Percentiles rank a stretch among this genome's conserved stretches.
Conservation (phyloP, 2,797 vertebrate species). For the Myotis vivesi region DNA sequence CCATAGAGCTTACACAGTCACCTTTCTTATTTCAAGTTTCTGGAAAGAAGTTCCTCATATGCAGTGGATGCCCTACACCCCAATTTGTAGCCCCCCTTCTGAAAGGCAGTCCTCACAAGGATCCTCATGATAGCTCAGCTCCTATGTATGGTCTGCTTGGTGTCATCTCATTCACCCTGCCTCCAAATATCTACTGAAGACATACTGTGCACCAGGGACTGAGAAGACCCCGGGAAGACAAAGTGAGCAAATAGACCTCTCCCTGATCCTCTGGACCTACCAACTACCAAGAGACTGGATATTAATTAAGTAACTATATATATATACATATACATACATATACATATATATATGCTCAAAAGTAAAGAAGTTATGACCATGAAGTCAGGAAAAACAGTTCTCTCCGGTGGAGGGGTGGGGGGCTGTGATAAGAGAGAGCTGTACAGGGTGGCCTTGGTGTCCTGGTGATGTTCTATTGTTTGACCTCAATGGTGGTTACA, state of each 20-base stretch:
- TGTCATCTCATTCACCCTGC: background rate
- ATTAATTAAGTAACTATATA: background rate
- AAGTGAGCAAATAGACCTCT: background rate
- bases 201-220: background rate
- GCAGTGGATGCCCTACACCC: background rate
- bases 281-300: background rate
- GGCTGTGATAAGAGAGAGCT: background rate
- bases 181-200: background rate
- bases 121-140: background rate
- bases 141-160: background rate
- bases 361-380: background rate
- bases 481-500: background rate
- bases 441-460: background rate
- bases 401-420: background rate
- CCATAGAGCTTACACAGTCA: background rate
- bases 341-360: background rate
- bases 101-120: background rate
- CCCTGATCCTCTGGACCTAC: background rate
- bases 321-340: too few relatives aligned
- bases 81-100: background rate
- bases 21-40: conserved; percentile 25
- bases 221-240: background rate
- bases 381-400: background rate
- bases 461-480: background rate
- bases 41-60: background rate